Evolutionary conservation across 2,888 invertebrate species (phyloP).

Genomic region (Furcula furcula): DNA sequence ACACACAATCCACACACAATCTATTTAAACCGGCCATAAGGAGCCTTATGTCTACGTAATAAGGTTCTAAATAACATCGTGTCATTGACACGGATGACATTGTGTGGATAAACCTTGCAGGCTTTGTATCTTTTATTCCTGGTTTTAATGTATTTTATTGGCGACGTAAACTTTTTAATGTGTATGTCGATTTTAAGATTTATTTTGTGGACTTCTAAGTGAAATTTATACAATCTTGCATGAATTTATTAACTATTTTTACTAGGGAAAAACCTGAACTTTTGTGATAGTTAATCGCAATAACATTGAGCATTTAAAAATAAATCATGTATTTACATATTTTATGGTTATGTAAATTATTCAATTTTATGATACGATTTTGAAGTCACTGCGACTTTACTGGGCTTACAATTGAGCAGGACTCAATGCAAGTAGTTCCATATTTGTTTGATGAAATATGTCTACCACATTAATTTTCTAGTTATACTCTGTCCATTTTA

Average conservation of each 20-base stretch:
- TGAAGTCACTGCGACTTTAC: constrained; percentile 35
- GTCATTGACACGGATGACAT: too few relatives aligned
- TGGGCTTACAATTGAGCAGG: constrained; percentile 43
- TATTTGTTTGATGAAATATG: constrained; percentile 17
- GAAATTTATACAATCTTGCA: not conserved
- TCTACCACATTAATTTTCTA: constrained; percentile 12
- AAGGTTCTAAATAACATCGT: too few relatives aligned
- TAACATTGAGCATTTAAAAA: constrained; percentile 12
- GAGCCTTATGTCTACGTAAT: too few relatives aligned
- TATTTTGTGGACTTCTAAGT: not conserved
- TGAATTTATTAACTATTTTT: not conserved
- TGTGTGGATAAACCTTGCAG: too few relatives aligned
- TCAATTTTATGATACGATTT: constrained; percentile 12
- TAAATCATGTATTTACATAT: constrained; percentile 29
- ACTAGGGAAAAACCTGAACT: too few relatives aligned
- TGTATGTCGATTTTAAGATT: not conserved
- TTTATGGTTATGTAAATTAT: constrained; percentile 18
- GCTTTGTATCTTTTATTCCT: too few relatives aligned
- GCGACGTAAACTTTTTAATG: too few relatives aligned
- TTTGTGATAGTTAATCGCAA: constrained; percentile 14
- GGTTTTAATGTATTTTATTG: too few relatives aligned
- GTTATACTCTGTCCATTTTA: too few relatives aligned
- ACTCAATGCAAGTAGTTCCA: constrained; percentile 37
- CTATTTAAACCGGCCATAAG: too few relatives aligned
- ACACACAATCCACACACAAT: too few relatives aligned